phyloP scores from a whole-genome alignment of 2,888 invertebrate species.

The Nomada fabriciana region DNA sequence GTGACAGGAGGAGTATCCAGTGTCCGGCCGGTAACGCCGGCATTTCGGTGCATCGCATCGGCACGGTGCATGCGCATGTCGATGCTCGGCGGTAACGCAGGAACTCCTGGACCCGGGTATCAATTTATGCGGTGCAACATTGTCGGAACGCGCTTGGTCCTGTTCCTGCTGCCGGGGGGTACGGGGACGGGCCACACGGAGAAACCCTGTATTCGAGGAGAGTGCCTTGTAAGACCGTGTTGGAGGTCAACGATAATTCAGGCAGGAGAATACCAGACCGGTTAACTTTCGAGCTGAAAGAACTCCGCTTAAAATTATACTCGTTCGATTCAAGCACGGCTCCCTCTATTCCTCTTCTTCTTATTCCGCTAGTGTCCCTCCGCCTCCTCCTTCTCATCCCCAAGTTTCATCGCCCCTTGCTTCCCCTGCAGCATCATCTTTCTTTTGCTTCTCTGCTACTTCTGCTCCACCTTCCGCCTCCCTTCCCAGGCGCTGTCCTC shows the following conservation, averaged over 20 bases:
- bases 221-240: slow-evolving; percentile 79
- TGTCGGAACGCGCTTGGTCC: slow-evolving; percentile 74
- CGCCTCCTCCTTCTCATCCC: slow-evolving; percentile 16
- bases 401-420: background rate
- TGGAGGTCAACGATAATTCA: slow-evolving; percentile 82
- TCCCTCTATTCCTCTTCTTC: slow-evolving; percentile 63
- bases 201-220: slow-evolving; percentile 69
- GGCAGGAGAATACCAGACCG: slow-evolving; percentile 75
- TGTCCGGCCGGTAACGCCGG: slow-evolving; percentile 66
- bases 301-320: slow-evolving; percentile 77
- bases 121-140: slow-evolving; percentile 82
- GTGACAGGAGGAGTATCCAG: slow-evolving; percentile 50
- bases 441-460: slow-evolving; percentile 15
- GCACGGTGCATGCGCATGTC: slow-evolving; percentile 67
- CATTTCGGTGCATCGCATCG: slow-evolving; percentile 52
- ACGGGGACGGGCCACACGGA: slow-evolving; percentile 60
- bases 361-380: slow-evolving; percentile 52
- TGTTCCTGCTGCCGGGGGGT: slow-evolving; percentile 48
- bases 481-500: background rate
- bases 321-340: slow-evolving; percentile 74
- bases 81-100: slow-evolving; percentile 77
- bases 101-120: slow-evolving; percentile 77
- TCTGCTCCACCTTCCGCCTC: slow-evolving; percentile 31
- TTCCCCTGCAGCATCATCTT: slow-evolving; percentile 3
- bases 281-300: slow-evolving; percentile 76